Percentiles rank a stretch among this genome's conserved stretches.
These are phyloP conservation scores for Spatulosminthurus flaviceps DNA, from an alignment of 2,888 invertebrate genomes.

Conservation along the genomic window DNA sequence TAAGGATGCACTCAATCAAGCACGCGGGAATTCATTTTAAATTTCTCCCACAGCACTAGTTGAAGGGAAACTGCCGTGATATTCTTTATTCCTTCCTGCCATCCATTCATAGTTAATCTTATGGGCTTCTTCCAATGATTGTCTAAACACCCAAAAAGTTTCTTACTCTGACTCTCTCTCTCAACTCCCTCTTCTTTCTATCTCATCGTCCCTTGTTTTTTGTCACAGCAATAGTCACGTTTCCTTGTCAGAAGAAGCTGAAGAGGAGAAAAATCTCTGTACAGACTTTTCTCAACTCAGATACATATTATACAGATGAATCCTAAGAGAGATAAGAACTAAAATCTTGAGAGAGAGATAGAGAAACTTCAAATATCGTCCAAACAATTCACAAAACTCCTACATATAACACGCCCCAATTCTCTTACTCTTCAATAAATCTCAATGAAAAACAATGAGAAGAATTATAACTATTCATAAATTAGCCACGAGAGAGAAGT, in stretches of 20 bases:
- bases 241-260: neutral
- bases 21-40: conserved; percentile 36
- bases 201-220: no score
- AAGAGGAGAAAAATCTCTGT: no score
- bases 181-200: neutral
- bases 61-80: neutral
- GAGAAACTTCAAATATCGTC: neutral
- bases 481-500: no score
- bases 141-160: conserved; percentile 18
- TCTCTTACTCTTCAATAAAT: neutral
- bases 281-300: no score
- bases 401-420: neutral
- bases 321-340: neutral
- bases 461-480: neutral
- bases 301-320: no score
- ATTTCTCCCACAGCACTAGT: conserved; percentile 32
- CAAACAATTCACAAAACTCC: no score
- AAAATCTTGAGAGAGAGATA: neutral
- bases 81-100: conserved; percentile 26
- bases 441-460: neutral
- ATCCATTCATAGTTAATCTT: conserved; percentile 38
- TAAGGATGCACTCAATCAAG: conserved; percentile 37
- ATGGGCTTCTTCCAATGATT: conserved; percentile 21
- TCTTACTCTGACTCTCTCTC: neutral
- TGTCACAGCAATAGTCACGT: neutral